phyloP scores from a whole-genome alignment of 2,888 invertebrate species.

The Noctua fimbriata region DNA sequence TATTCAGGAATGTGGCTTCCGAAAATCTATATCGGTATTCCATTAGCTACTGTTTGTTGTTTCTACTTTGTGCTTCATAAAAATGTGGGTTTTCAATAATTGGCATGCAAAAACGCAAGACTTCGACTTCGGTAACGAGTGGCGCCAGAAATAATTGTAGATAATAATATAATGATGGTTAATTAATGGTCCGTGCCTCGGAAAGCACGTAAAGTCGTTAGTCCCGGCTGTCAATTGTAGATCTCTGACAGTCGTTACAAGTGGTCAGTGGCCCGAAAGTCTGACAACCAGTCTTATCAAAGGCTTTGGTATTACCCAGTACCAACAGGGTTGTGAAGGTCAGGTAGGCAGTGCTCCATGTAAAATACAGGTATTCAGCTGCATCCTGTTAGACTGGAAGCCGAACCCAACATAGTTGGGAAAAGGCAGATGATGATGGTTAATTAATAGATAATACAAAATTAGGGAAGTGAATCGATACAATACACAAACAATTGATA shows the following conservation, averaged over 20 bases:
- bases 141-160: background rate
- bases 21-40: conserved; percentile 39
- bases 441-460: conserved; percentile 5
- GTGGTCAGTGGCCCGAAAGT: too few relatives aligned
- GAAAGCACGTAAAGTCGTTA: too few relatives aligned
- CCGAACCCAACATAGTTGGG: too few relatives aligned
- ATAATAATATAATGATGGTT: background rate
- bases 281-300: too few relatives aligned
- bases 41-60: conserved; percentile 31
- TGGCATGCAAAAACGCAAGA: background rate
- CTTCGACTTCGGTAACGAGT: background rate
- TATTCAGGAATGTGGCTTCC: conserved; percentile 23
- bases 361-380: too few relatives aligned
- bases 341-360: too few relatives aligned
- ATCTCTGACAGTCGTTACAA: too few relatives aligned
- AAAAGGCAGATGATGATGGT: background rate
- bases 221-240: too few relatives aligned
- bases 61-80: background rate
- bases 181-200: background rate
- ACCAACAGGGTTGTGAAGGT: too few relatives aligned
- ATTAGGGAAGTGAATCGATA: conserved; percentile 9
- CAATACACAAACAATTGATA: conserved; percentile 27
- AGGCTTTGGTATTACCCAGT: too few relatives aligned
- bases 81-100: background rate
- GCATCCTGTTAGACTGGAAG: too few relatives aligned